These are phyloP conservation scores for Diachasmimorpha longicaudata DNA, from an alignment of 1,140 invertebrate genomes.

Conservation along the genomic window DNA sequence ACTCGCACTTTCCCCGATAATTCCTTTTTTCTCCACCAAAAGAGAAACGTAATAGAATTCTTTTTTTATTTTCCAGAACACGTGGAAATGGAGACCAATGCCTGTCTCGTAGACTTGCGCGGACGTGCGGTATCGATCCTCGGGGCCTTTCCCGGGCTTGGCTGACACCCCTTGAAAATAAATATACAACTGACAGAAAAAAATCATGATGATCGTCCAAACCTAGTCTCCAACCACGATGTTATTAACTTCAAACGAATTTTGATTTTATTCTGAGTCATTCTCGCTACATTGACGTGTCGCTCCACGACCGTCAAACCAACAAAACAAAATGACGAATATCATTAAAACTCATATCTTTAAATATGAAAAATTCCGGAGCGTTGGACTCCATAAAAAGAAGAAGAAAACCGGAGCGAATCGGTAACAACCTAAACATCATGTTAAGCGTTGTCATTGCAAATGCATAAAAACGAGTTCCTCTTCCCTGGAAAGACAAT, in stretches of 20 bases:
- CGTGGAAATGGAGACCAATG: conserved; percentile 9
- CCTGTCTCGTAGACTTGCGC: conserved; percentile 41
- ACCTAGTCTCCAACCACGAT: not conserved
- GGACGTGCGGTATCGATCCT: conserved; percentile 45
- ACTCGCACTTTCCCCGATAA: not conserved
- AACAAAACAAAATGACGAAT: too few relatives aligned
- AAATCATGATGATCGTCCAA: not conserved
- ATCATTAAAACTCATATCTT: not conserved
- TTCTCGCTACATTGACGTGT: too few relatives aligned
- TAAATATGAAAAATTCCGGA: too few relatives aligned
- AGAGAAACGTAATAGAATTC: not conserved
- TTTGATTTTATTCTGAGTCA: too few relatives aligned
- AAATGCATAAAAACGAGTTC: too few relatives aligned
- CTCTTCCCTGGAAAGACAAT: not conserved
- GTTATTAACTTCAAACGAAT: too few relatives aligned
- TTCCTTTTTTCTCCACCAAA: not conserved
- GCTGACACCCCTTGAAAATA: conserved; percentile 26
- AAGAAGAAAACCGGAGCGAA: too few relatives aligned
- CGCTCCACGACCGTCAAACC: not conserved
- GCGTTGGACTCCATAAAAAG: too few relatives aligned
- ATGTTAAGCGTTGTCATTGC: not conserved
- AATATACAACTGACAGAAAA: not conserved
- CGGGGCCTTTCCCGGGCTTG: conserved; percentile 31
- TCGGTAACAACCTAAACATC: not conserved
- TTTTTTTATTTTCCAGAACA: not conserved